These are phyloP conservation scores for Formica aserva DNA, from an alignment of 2,888 invertebrate species.

Conservation along the genomic window DNA sequence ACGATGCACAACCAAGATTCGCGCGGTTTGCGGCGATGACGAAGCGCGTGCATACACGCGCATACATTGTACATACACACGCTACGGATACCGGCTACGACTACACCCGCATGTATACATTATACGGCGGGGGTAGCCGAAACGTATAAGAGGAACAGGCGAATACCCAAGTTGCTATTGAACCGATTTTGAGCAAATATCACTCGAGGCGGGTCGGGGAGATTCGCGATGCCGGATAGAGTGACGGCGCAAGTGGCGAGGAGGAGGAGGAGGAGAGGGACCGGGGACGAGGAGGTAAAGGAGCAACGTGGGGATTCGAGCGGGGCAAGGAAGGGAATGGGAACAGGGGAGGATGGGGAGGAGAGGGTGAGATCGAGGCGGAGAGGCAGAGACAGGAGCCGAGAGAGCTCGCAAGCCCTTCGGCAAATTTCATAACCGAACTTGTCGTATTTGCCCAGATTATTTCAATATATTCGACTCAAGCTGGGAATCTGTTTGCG, in stretches of 20 bases:
- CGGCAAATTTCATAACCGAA: constrained; percentile 86
- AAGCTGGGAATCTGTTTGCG: constrained; percentile 85
- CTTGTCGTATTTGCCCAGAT: constrained; percentile 86
- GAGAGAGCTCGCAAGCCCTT: constrained; percentile 85
- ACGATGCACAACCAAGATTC: constrained; percentile 52
- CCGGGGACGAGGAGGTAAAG: constrained; percentile 58
- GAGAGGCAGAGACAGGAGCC: constrained; percentile 74
- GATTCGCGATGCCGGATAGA: constrained; percentile 71
- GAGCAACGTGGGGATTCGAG: constrained; percentile 45
- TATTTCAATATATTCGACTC: constrained; percentile 86
- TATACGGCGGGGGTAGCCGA: constrained; percentile 73
- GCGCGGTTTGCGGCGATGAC: constrained; percentile 64
- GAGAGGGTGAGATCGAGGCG: constrained; percentile 48
- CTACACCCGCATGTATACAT: constrained; percentile 56
- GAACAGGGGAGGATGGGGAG: constrained; percentile 47
- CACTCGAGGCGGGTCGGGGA: constrained; percentile 83
- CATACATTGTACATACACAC: background rate
- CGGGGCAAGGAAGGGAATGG: constrained; percentile 56
- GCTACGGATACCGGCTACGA: constrained; percentile 15
- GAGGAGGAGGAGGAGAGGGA: constrained; percentile 41
- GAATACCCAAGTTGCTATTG: constrained; percentile 85
- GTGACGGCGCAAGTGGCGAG: constrained; percentile 63
- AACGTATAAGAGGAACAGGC: constrained; percentile 84
- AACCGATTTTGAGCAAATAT: constrained; percentile 86
- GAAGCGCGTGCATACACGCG: constrained; percentile 32